Evolutionary conservation across 37 sponge, comb jelly and placozoan genomes (phyloP).

Genomic region (Aphrocallistes beatrix): DNA sequence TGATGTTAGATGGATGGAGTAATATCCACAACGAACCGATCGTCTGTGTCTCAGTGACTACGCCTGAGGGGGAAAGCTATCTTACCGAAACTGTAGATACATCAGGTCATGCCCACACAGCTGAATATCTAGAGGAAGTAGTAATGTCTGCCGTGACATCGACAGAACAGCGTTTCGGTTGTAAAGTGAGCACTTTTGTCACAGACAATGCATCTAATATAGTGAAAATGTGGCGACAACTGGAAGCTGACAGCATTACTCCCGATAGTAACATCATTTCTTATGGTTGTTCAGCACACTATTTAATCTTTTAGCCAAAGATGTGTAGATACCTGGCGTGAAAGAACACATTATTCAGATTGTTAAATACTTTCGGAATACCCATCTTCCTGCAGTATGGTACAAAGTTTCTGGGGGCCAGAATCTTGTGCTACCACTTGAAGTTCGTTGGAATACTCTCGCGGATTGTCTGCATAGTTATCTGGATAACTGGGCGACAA

Average conservation of each 20-base stretch:
- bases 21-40: slow-evolving; percentile 13
- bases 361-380: slow-evolving; percentile 2
- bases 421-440: not conserved
- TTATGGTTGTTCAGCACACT: slow-evolving; percentile 13
- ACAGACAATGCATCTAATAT: not conserved
- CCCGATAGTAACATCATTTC: not conserved
- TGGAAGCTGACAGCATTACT: not conserved
- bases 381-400: slow-evolving; percentile 2
- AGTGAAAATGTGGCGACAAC: not conserved
- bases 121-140: not conserved
- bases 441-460: not conserved
- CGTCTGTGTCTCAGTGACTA: not conserved
- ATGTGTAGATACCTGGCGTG: not conserved
- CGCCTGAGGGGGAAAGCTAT: not conserved
- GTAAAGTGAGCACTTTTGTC: not conserved
- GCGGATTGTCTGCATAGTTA: slow-evolving; percentile 4
- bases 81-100: slow-evolving; percentile 2
- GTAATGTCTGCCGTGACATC: not conserved
- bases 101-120: slow-evolving; percentile 10
- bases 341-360: slow-evolving; percentile 2
- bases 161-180: slow-evolving; percentile 7
- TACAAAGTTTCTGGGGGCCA: not conserved
- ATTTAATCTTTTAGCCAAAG: slow-evolving; percentile 17
- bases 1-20: slow-evolving; percentile 14
- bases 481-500: not conserved